A percentile compares a stretch with the other conserved stretches of the same genome.
phyloP scores from a whole-genome alignment of 1,140 invertebrate genomes.

The Rhagoletis pomonella region DNA sequence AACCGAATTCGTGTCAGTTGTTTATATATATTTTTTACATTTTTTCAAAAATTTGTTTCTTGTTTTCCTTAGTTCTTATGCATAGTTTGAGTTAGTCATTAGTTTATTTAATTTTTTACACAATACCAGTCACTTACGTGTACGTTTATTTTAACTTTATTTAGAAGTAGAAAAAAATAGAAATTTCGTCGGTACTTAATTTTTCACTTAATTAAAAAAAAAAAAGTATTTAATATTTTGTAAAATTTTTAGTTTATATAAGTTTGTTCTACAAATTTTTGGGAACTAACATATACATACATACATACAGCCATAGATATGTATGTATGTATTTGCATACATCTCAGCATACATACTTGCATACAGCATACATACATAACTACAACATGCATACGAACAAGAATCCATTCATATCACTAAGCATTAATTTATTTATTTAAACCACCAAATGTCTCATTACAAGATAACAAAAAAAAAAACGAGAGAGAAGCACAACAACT shows the following conservation, averaged over 20 bases:
- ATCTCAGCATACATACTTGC: background rate
- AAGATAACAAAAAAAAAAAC: background rate
- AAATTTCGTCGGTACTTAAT: constrained; percentile 60
- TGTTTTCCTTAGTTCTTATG: background rate
- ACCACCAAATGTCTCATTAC: constrained; percentile 7
- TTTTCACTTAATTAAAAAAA: background rate
- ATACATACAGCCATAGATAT: background rate
- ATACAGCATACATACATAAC: background rate
- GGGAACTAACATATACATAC: background rate
- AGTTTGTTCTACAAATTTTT: background rate
- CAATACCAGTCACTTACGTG: constrained; percentile 52
- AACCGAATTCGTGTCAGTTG: background rate
- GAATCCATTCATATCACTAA: constrained; percentile 49
- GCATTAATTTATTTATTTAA: constrained; percentile 46
- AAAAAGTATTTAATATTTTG: constrained; percentile 13
- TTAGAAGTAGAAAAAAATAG: constrained; percentile 41
- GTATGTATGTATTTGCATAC: background rate
- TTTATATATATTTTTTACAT: background rate
- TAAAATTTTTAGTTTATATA: background rate
- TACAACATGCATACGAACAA: constrained; percentile 11
- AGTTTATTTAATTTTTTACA: constrained; percentile 14
- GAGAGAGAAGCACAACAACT: background rate
- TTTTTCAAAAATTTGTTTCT: background rate
- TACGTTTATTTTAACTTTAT: constrained; percentile 60
- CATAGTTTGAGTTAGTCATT: constrained; percentile 16